phyloP scores from a whole-genome alignment of 2,113 vertebrate genomes.

The Psettodes erumei region DNA sequence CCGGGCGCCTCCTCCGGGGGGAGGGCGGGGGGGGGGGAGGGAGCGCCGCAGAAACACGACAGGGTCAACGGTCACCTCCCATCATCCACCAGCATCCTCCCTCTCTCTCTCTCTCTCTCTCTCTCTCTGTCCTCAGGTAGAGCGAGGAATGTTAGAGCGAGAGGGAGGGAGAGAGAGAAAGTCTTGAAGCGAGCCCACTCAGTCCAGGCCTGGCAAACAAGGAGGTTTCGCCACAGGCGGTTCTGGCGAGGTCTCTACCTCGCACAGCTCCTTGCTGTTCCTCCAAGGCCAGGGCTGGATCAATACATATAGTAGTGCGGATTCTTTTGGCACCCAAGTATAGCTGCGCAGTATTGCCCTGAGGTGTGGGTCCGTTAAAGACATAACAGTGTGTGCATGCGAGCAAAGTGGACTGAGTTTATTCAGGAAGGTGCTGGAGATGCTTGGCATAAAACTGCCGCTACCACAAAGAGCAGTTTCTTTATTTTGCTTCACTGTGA shows the following conservation, averaged over 20 bases:
- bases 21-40: no score
- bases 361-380: slow-evolving; percentile 68
- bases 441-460: slow-evolving; percentile 59
- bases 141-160: slow-evolving; percentile 37
- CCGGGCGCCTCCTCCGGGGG: slow-evolving; percentile 68
- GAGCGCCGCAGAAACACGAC: slow-evolving; percentile 74
- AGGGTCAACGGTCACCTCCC: slow-evolving; percentile 79
- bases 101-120: slow-evolving; percentile 39
- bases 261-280: slow-evolving; percentile 61
- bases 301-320: slow-evolving; percentile 70
- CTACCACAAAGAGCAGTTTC: slow-evolving; percentile 31
- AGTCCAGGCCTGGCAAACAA: slow-evolving; percentile 71
- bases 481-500: not conserved
- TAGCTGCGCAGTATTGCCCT: slow-evolving; percentile 68
- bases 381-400: slow-evolving; percentile 63
- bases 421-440: slow-evolving; percentile 67
- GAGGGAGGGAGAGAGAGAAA: slow-evolving; percentile 35
- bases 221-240: slow-evolving; percentile 74
- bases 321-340: slow-evolving; percentile 77
- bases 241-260: slow-evolving; percentile 75
- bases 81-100: slow-evolving; percentile 71
- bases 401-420: slow-evolving; percentile 74
- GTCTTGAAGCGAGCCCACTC: slow-evolving; percentile 74
- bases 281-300: slow-evolving; percentile 76
- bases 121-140: slow-evolving; percentile 52